These are phyloP conservation scores for Echinometra lucunter DNA, from an alignment of 53 echinoderm and acorn worm genomes.

Conservation along the genomic window DNA sequence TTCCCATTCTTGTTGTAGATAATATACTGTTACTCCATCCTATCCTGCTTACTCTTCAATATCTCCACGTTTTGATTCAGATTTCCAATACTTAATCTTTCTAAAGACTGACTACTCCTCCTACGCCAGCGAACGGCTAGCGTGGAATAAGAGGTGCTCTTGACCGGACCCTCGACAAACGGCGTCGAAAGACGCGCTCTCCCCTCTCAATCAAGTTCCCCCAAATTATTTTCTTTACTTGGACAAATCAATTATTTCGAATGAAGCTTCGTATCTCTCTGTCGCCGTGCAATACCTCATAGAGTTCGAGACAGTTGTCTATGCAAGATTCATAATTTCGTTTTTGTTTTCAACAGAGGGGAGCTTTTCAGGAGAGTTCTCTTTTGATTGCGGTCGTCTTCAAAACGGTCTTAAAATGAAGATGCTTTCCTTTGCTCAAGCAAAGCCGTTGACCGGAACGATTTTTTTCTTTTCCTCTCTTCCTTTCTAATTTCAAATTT, in stretches of 20 bases:
- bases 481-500: not conserved
- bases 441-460: not conserved
- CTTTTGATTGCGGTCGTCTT: not conserved
- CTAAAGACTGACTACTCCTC: not conserved
- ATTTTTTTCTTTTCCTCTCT: not conserved
- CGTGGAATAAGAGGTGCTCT: not conserved
- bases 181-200: conserved; percentile 1
- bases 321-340: not conserved
- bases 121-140: not conserved
- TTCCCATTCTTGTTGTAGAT: not conserved
- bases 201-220: conserved; percentile 8
- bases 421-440: not conserved
- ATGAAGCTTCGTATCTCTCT: conserved; percentile 31
- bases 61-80: not conserved
- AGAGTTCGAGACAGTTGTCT: not conserved
- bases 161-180: not conserved
- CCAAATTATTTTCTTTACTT: conserved; percentile 35
- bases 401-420: not conserved
- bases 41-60: not conserved
- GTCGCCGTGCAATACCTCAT: conserved; percentile 7
- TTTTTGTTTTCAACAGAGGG: not conserved
- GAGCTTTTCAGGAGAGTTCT: not conserved
- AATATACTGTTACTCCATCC: no score
- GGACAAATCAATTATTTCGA: conserved; percentile 44
- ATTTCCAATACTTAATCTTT: not conserved